Evolutionary conservation across 2,888 invertebrate species (phyloP).

Genomic region (Lamproptera curius): DNA sequence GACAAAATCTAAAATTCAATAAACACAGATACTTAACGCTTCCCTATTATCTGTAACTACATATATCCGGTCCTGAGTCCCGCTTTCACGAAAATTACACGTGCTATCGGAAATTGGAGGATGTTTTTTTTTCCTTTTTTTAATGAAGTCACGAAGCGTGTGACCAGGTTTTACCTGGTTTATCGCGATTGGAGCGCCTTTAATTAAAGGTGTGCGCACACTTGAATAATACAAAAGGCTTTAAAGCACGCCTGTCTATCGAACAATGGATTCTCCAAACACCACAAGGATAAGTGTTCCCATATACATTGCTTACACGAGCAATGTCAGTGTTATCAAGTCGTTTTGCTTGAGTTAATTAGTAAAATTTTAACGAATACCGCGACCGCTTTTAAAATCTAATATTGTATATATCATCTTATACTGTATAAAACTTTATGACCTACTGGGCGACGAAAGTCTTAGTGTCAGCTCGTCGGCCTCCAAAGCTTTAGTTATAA

Average conservation of each 20-base stretch:
- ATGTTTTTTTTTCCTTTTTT: conserved; percentile 3
- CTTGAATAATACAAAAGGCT: conserved; percentile 32
- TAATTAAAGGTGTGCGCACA: conserved; percentile 36
- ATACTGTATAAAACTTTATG: too few relatives aligned
- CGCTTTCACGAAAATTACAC: background rate
- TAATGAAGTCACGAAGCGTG: conserved; percentile 20
- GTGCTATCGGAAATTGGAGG: conserved; percentile 3
- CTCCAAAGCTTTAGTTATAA: too few relatives aligned
- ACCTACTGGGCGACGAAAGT: too few relatives aligned
- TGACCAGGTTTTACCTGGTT: conserved; percentile 21
- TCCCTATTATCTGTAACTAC: background rate
- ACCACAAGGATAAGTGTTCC: conserved; percentile 18
- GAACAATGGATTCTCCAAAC: conserved; percentile 20
- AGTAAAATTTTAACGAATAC: too few relatives aligned
- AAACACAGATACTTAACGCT: too few relatives aligned
- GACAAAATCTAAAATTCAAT: too few relatives aligned
- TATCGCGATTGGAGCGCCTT: conserved; percentile 37
- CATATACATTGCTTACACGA: background rate
- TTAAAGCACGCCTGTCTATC: conserved; percentile 37
- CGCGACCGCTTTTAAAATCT: too few relatives aligned
- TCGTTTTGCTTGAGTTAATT: too few relatives aligned
- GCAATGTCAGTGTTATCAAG: too few relatives aligned
- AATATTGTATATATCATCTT: too few relatives aligned
- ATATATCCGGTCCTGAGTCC: background rate
- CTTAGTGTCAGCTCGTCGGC: too few relatives aligned